Evolutionary conservation across 2,113 vertebrate genomes (phyloP).

Genomic region (Gambusia affinis): DNA sequence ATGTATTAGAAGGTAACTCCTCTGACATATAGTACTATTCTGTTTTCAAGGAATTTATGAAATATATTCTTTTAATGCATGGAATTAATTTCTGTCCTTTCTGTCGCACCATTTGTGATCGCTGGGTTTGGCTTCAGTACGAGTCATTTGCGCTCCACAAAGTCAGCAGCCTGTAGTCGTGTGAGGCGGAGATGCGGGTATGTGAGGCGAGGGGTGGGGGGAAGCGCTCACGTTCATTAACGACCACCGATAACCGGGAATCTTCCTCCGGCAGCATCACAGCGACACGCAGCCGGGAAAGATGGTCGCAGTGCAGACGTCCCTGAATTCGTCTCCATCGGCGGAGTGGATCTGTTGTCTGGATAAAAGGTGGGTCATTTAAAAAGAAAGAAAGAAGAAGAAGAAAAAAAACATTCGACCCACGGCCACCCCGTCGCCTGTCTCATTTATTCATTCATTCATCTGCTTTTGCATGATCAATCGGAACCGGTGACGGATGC

Average conservation of each 20-base stretch:
- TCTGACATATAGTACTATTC: not conserved
- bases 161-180: constrained; percentile 31
- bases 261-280: constrained; percentile 55
- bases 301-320: constrained; percentile 92
- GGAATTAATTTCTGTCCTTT: not conserved
- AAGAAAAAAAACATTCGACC: not conserved
- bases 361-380: constrained; percentile 91
- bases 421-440: constrained; percentile 18
- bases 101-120: not conserved
- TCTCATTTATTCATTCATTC: constrained; percentile 58
- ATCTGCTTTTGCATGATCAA: constrained; percentile 56
- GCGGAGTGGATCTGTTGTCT: constrained; percentile 95
- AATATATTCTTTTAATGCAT: not conserved
- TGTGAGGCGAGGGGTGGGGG: constrained; percentile 64
- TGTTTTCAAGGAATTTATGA: not conserved
- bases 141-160: constrained; percentile 42
- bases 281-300: constrained; percentile 71
- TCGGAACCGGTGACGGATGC: constrained; percentile 59
- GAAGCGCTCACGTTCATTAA: constrained; percentile 58
- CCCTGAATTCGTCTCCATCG: constrained; percentile 84
- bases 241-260: constrained; percentile 67
- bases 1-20: no score
- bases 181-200: constrained; percentile 52
- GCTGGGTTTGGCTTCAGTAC: not conserved
- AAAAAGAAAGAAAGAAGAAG: not conserved